Conservation (phyloP, 1,140 invertebrate genomes). For the Drosophila nannoptera region DNA sequence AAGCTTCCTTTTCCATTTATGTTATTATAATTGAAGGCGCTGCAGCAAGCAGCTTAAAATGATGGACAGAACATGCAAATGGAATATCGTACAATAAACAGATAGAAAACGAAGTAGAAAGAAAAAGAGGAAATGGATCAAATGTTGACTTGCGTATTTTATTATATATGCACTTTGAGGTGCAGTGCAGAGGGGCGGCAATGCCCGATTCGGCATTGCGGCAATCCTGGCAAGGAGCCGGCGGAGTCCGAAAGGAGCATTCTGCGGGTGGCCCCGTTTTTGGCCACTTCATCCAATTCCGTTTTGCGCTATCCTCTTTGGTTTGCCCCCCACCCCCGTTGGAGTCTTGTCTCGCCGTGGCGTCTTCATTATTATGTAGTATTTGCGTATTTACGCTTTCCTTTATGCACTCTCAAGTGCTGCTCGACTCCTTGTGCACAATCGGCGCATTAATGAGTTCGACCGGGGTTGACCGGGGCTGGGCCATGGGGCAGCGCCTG, state of each 20-base stretch:
- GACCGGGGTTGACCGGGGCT: constrained; percentile 5
- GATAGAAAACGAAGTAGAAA: constrained; percentile 13
- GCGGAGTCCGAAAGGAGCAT: constrained; percentile 4
- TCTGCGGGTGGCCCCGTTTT: not conserved
- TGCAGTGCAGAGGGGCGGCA: constrained; percentile 15
- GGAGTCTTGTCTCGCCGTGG: not conserved
- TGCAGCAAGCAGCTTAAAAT: constrained; percentile 22
- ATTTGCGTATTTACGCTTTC: constrained; percentile 65
- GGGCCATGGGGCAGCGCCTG: too few species aligned
- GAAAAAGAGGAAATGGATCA: constrained; percentile 19
- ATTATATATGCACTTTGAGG: constrained; percentile 61
- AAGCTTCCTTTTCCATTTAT: not conserved
- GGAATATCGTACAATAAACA: constrained; percentile 41
- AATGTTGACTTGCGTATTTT: constrained; percentile 56
- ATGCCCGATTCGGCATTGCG: constrained; percentile 12
- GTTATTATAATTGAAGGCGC: constrained; percentile 18
- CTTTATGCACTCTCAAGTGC: constrained; percentile 55
- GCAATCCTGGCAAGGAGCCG: constrained; percentile 14
- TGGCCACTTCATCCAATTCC: not conserved
- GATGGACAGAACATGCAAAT: constrained; percentile 30
- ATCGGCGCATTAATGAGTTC: constrained; percentile 41
- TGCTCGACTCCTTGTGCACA: constrained; percentile 11
- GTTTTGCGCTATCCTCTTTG: not conserved
- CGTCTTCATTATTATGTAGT: constrained; percentile 54
- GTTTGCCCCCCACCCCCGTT: not conserved